Evolutionary conservation across 2,113 vertebrate genomes (phyloP), one percentile per base, ranked within the genome.

Genomic region (Oreocharis arfaki): DNA sequence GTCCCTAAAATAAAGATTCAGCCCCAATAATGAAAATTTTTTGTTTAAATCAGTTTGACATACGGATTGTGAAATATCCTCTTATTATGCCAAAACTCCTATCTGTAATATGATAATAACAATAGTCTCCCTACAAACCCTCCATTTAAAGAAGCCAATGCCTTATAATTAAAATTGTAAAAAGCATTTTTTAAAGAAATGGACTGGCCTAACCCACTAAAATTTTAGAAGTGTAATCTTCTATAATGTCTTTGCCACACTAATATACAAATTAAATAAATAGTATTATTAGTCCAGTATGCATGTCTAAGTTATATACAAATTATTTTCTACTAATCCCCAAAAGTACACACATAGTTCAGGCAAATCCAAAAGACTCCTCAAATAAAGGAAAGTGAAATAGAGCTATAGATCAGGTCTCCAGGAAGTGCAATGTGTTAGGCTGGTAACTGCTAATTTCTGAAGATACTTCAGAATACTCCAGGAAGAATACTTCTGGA

Each of bases 401-500:
- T 13, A 17, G 37, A 14, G 24, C 44, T 24, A 22, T 12, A 80
- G 15, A 82, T 39, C 9, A 75, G 21, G 19, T 89, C 89, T 91
- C 47, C 33, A 73, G 73, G 27, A 84, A 44, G 16, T 10, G 20
- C 52, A 91, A 17, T 21, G 37, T 63, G 10, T 47, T 81, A 63
- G 47, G 73, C 33, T 47, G 75, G 81, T 61, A 92, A 26, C 28
- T 87, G 27, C 41, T 92, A 32, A 85, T 95, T 92, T 78, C 80
- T 84, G 80, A 74, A 84, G 53, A 90, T 57, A 75, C 13, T 94
- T 77, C 69, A 75, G 49, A 73, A 93, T 84, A 82, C 39, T 75
- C 74, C 56, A 96, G 59, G 30, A 95, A 91, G 19, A 96, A 86
- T 93, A 77, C 69, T 95, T 91, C 24, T 65, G 14, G 81, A 96